Conservation (phyloP, 2,797 vertebrate species). For the Discoglossus pictus region DNA sequence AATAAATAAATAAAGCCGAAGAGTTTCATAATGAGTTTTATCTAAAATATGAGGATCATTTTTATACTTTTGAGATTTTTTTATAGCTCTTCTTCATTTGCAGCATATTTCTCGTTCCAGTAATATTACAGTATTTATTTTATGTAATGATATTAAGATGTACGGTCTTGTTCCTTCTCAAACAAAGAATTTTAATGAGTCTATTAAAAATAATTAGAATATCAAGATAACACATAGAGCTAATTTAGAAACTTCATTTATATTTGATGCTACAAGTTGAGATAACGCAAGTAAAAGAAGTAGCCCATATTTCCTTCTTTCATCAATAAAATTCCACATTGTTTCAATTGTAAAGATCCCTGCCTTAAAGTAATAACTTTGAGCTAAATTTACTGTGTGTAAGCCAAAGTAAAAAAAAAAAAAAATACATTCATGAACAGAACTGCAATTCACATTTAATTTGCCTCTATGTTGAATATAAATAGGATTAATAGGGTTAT, state of each 20-base stretch:
- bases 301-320: neutral
- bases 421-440: no score
- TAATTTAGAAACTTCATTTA: constrained; percentile 13
- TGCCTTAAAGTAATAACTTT: no score
- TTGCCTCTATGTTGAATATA: no score
- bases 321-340: neutral
- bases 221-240: constrained; percentile 7
- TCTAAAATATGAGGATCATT: no score
- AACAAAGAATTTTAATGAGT: constrained; percentile 18
- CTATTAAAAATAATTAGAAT: constrained; percentile 8
- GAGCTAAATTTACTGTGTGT: no score
- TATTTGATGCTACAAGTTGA: constrained; percentile 2
- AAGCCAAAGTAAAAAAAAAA: no score
- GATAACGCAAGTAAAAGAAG: neutral
- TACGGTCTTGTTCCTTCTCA: constrained; percentile 9
- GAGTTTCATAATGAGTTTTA: no score
- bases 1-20: no score
- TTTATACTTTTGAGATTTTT: neutral
- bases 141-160: constrained; percentile 11
- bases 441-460: no score
- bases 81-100: neutral
- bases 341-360: no score
- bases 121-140: constrained; percentile 9
- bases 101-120: constrained; percentile 1
- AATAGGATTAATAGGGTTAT: no score